A percentile compares a stretch with the other conserved stretches of the same genome.
These are phyloP conservation scores for Champsocephalus esox DNA, from an alignment of 2,797 vertebrate genomes.

Conservation along the genomic window DNA sequence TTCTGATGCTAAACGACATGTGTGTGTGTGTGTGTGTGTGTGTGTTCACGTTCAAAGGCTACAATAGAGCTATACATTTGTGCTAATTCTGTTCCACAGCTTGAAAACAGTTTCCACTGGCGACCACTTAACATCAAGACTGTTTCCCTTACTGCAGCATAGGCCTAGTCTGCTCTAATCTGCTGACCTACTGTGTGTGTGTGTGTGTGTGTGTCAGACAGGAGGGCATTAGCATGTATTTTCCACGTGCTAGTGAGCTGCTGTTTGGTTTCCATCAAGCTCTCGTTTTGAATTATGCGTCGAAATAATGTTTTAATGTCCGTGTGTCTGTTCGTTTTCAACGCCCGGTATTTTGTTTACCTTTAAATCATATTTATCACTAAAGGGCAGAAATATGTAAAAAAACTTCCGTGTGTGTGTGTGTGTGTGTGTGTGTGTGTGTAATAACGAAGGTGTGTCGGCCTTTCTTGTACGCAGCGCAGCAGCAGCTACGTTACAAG, in stretches of 20 bases:
- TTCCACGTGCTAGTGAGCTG: constrained; percentile 36
- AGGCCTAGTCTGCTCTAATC: constrained; percentile 45
- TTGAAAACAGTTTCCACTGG: constrained; percentile 49
- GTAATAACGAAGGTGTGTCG: constrained; percentile 25
- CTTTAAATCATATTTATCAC: too few relatives aligned
- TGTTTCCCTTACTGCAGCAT: constrained; percentile 48
- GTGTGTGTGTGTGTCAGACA: neutral
- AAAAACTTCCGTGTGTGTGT: neutral
- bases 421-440: neutral
- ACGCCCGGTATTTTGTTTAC: too few relatives aligned
- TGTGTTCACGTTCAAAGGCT: constrained; percentile 35
- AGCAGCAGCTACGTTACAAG: constrained; percentile 45
- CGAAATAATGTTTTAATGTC: neutral
- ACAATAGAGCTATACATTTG: constrained; percentile 51
- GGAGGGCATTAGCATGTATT: constrained; percentile 25
- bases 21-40: constrained; percentile 17
- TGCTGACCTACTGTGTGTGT: constrained; percentile 14
- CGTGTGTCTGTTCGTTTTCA: neutral
- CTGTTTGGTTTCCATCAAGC: constrained; percentile 29
- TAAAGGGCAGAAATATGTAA: neutral
- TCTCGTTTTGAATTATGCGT: constrained; percentile 16
- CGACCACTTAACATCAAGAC: constrained; percentile 27
- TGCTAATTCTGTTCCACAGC: constrained; percentile 38
- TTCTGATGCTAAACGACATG: constrained; percentile 20
- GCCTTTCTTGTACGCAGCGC: neutral